Base-by-base conservation (phyloP, 2,888 invertebrate genomes). In the Strigamia maritima region DNA sequence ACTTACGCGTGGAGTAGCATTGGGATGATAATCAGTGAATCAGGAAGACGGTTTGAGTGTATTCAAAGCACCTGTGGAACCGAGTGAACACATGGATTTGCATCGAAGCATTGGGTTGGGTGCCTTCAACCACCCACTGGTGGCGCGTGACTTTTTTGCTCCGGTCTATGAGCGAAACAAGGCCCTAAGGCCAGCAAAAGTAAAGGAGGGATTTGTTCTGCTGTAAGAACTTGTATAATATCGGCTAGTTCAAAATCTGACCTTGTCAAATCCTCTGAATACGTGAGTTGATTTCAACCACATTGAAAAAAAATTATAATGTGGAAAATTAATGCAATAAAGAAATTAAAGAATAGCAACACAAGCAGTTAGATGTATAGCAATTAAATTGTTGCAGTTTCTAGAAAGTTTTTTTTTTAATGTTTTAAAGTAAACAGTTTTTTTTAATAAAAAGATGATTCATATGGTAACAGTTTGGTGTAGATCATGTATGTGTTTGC, bases 111-210 rank as follows among this genome's bases (percentile, higher is more conserved):
- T 60, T 60, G 60, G 60, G 60, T 60, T 60, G 60, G 60, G 60
- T 60, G 60, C 60, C 60, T 60, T 60, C 60, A 60, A 60, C 60
- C 60, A 60, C 60, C 60, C 60, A 60, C 60, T 22, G n/a, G 60
- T 60, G 60, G 60, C 60, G 60, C 60, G 60, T 60, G 60, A 60
- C 60, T 60, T n/a, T 60, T 60, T 60, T 60, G 60, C 60, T 60
- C 60, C 22, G 60, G 60, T 60, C 60, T 60, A 24, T 60, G 60
- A 60, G 60, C 60, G 60, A 60, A 60, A 60, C 60, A 60, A 60
- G 60, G 60, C 60, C 60, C 60, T 60, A 60, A 60, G 60, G 60
- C 60, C n/a, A 60, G 60, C 22, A 22, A 49, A 49, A 60, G 60
- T 19, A 60, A 60, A 60, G 60, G 22, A 19, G 22, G 60, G 60